Evolutionary conservation across 2,113 vertebrate genomes (phyloP), one percentile per base, ranked within the genome.

Genomic region (Hylia prasina): DNA sequence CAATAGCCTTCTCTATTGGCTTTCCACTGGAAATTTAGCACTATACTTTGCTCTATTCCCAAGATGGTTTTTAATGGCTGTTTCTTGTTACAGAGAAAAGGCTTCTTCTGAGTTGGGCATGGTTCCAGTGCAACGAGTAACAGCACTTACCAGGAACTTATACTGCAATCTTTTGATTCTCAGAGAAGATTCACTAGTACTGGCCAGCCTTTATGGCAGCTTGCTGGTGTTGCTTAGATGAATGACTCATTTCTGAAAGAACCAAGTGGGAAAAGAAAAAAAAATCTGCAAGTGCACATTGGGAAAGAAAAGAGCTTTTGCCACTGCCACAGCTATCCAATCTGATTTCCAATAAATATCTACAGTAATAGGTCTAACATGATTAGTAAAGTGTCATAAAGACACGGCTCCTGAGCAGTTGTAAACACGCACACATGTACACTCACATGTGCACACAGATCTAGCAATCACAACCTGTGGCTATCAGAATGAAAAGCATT

Each of bases 401-500:
- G 90, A 84, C 75, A 93, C 42, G 77, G 91, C 92, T 96, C 91
- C 37, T 61, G 88, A 90, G 77, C 68, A 72, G 48, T 71, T 85
- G 94, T 87, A 92, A 96, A 85, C 37, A 19, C 72, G 48, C 50
- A 64, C 24, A 82, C 19, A 93, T 45, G 3, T 65, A 17, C 51
- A 35, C n/a, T 39, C 33, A 11, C 37, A 39, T 8, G 7, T 75
- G 42, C 54, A 63, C 42, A 80, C 33, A 93, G 39, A 90, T 40
- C 94, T 91, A 64, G 61, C 89, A 97, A 86, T 96, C 97, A 97
- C 57, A 83, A 75, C 88, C 27, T 21, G 69, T 71, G 90, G 97
- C 96, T 97, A 97, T 97, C 97, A 97, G 88, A 97, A 79, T 91
- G 82, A 89, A 95, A 89, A 94, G 50, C 95, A 97, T 98, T 98